Evolutionary conservation across 1,140 invertebrate species (phyloP).

Genomic region (Cryptotermes secundus): DNA sequence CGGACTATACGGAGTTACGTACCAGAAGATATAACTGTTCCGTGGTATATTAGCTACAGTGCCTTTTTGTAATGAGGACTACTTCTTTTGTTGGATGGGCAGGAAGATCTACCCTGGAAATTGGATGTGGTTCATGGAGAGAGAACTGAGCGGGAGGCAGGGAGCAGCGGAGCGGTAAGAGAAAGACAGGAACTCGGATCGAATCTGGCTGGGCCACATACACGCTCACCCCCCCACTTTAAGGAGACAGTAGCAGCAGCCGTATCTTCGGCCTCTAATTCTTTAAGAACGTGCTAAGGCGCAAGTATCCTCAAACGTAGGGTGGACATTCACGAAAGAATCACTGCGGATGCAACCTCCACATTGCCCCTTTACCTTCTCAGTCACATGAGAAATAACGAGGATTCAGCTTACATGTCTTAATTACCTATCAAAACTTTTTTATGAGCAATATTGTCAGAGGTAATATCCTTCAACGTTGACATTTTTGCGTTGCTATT

Average conservation of each 20-base stretch:
- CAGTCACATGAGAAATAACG: too few relatives aligned
- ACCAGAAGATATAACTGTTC: too few relatives aligned
- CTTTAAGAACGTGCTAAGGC: neutral
- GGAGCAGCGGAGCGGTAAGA: neutral
- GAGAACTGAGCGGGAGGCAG: neutral
- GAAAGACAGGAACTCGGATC: neutral
- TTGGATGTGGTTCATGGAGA: neutral
- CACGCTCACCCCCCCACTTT: neutral
- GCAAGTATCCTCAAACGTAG: neutral
- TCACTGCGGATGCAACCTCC: neutral
- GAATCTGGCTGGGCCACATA: conserved; percentile 10
- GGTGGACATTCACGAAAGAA: neutral
- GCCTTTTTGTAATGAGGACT: neutral
- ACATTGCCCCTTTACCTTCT: neutral
- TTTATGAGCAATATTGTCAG: too few relatives aligned
- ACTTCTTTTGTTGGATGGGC: neutral
- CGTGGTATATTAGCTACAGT: neutral
- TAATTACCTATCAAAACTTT: too few relatives aligned
- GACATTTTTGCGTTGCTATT: too few relatives aligned
- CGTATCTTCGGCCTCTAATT: neutral
- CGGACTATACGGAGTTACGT: too few relatives aligned
- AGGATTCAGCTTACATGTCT: too few relatives aligned
- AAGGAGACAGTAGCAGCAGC: neutral
- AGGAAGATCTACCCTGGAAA: neutral
- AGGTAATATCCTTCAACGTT: too few relatives aligned